Conservation (phyloP, 2,797 vertebrate genomes). For the Lacerta viridis region DNA sequence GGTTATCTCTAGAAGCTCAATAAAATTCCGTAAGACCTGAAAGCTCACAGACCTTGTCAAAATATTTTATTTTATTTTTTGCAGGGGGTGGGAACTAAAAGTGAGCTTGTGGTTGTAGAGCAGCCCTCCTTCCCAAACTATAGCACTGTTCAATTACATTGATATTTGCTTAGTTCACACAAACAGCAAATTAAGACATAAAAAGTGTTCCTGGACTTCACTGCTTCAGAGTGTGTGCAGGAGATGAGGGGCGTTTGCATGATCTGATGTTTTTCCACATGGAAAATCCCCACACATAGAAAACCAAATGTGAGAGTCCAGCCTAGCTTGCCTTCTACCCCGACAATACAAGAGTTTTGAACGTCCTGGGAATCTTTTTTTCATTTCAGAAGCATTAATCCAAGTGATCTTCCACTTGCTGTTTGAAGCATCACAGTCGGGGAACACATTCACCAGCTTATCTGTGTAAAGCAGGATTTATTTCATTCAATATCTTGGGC, state of each 20-base stretch:
- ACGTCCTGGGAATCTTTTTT: neutral
- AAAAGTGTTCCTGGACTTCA: neutral
- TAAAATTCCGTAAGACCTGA: neutral
- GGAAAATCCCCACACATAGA: neutral
- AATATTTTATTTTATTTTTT: neutral
- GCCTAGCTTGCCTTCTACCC: too few relatives aligned
- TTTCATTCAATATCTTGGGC: neutral
- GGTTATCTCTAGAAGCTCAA: neutral
- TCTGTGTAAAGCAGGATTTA: neutral
- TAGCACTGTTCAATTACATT: neutral
- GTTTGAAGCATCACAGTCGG: neutral
- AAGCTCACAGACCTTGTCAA: neutral
- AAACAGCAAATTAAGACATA: neutral
- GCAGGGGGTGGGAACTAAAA: neutral
- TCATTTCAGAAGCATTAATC: neutral
- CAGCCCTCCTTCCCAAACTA: neutral
- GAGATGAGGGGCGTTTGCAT: too few relatives aligned
- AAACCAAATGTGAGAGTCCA: neutral
- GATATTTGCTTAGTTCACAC: neutral
- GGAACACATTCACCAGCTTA: neutral
- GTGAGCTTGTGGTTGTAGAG: too few relatives aligned
- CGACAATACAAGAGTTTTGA: neutral
- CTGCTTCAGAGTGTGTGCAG: neutral
- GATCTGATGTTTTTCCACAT: neutral
- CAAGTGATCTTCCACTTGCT: neutral